Evolutionary conservation across 2,888 invertebrate species (phyloP).

Genomic region (Nephrotoma appendiculata): DNA sequence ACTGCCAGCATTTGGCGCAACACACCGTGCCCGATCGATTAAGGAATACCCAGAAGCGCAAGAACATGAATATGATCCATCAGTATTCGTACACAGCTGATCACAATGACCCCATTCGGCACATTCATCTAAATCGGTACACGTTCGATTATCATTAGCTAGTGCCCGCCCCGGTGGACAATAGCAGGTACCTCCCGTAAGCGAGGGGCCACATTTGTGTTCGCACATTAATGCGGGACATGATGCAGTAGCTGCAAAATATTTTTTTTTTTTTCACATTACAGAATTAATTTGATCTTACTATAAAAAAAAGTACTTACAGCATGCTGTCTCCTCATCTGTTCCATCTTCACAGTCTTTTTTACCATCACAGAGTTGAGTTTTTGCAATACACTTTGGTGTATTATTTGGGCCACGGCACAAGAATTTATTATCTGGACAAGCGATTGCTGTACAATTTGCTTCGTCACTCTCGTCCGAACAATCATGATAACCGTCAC

Average conservation of each 20-base stretch:
- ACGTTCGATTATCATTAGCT: conserved; percentile 70
- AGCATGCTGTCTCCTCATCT: conserved; percentile 78
- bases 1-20: conserved; percentile 41
- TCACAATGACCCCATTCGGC: conserved; percentile 88
- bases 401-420: conserved; percentile 60
- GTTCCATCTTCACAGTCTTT: conserved; percentile 82
- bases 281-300: background rate
- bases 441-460: conserved; percentile 75
- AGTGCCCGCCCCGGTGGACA: conserved; percentile 77
- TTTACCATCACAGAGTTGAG: conserved; percentile 81
- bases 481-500: conserved; percentile 76
- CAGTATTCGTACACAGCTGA: conserved; percentile 81
- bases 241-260: conserved; percentile 53
- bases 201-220: conserved; percentile 80
- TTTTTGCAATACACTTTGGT: conserved; percentile 76
- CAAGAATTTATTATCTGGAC: conserved; percentile 81
- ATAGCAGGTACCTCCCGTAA: conserved; percentile 77
- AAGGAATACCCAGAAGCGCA: conserved; percentile 67
- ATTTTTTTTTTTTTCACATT: background rate
- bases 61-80: conserved; percentile 69
- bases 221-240: conserved; percentile 80
- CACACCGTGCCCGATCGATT: conserved; percentile 45
- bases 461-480: conserved; percentile 80
- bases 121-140: conserved; percentile 86
- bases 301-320: conserved; percentile 43